Evolutionary conservation across 2,797 vertebrate genomes (phyloP).

Genomic region (Coregonus suidteri): DNA sequence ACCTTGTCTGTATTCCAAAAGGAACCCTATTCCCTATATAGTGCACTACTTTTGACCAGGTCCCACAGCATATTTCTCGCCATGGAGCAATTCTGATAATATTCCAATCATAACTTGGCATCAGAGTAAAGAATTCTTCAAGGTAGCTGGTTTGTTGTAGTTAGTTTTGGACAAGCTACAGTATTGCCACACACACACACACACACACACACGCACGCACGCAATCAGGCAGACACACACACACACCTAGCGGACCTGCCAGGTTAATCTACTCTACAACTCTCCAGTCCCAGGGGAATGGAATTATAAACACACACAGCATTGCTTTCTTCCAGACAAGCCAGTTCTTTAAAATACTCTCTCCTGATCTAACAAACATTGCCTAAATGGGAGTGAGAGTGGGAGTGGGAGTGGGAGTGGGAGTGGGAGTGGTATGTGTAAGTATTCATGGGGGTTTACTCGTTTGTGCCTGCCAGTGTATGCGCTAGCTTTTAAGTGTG

Average conservation of each 20-base stretch:
- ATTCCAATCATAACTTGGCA: background rate
- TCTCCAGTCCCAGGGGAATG: background rate
- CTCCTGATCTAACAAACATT: no score
- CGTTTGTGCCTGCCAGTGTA: no score
- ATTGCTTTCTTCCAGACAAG: background rate
- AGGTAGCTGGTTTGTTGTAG: background rate
- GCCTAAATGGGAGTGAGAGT: no score
- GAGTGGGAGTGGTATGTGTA: no score
- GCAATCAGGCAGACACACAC: background rate
- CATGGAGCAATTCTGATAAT: background rate
- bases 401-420: no score
- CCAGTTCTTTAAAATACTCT: background rate
- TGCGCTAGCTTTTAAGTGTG: no score
- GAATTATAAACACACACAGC: background rate
- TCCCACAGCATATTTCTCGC: background rate
- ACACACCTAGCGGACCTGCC: background rate
- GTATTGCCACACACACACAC: background rate
- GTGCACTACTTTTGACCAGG: background rate
- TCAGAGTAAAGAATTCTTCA: background rate
- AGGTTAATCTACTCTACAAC: background rate
- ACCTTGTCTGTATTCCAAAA: background rate
- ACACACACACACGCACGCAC: no score
- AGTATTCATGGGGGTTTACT: no score
- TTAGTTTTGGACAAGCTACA: background rate
- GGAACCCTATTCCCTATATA: background rate